Base-by-base conservation (phyloP, 2,797 vertebrate genomes). In the Trematomus bernacchii region DNA sequence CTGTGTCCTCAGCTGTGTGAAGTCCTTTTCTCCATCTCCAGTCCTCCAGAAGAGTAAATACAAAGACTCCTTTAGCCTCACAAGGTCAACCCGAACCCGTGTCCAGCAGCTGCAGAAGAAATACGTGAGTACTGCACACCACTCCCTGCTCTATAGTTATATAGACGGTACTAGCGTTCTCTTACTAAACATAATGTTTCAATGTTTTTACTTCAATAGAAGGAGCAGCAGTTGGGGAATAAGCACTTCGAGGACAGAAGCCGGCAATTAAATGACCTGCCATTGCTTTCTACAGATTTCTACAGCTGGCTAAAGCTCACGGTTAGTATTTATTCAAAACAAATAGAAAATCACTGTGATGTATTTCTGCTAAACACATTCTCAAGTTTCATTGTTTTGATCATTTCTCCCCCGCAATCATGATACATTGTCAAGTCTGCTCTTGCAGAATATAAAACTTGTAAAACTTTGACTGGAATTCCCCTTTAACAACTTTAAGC, bases 71-170 rank as follows among this genome's bases (percentile, higher is more conserved):
- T 91, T 95, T 44, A 72, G 66, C 10, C 88, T 95, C 8, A 84
- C 93, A 0, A 84, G 83, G 27, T 77, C 63, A 47, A 83, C 92
- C 4, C 85, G 91, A 21, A 71, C 71, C 10, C 82, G 52, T 0
- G 95, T 95, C 50, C 93, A 95, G 63, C 86, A 83, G 18, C 87
- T 96, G 63, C 85, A 95, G 15, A 66, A 3, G 5, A 88, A 59
- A 91, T 96, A 96, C 23, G 95, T 96, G 84, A 94, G 95, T 80
- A 3, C 47, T 42, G 16, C 63, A 62, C 44, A 27, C 40, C 12
- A 6, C 12, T 55, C 15, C 15, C 19, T 69, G 15, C 6, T 43
- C 33, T 37, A 37, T 7, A 37, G 33, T 6, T 42, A n/a, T 13
- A 58, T 21, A 14, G 12, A 16, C 30, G n/a, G 4, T 1, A 44